phyloP scores from a whole-genome alignment of 2,797 vertebrate genomes.

The Geotrypetes seraphini region DNA sequence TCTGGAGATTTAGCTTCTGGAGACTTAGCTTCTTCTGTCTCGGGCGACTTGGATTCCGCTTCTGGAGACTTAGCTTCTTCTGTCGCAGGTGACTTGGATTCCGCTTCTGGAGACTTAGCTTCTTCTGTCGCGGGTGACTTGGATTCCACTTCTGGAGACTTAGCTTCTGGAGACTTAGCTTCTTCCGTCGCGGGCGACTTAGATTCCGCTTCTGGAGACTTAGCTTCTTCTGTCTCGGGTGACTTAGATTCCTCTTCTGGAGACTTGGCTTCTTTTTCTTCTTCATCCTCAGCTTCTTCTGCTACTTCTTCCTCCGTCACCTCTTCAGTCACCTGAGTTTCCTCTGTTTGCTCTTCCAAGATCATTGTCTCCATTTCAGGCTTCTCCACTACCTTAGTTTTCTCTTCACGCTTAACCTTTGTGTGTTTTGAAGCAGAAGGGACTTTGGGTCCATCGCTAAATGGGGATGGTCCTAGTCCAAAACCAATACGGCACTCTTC shows the following conservation, averaged over 20 bases:
- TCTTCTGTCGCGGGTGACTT: too few species aligned
- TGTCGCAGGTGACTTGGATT: too few species aligned
- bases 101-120: constrained; percentile 20
- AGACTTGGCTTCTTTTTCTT: constrained; percentile 8
- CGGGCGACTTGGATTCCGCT: too few species aligned
- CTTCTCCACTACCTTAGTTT: constrained; percentile 61
- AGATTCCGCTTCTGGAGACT: constrained; percentile 10
- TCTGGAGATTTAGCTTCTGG: too few species aligned
- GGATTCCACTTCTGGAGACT: background rate
- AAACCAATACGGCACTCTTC: constrained; percentile 79
- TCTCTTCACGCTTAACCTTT: constrained; percentile 76
- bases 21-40: constrained; percentile 26
- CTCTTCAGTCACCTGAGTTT: constrained; percentile 83
- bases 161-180: background rate
- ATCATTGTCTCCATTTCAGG: constrained; percentile 80
- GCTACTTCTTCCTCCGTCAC: constrained; percentile 70
- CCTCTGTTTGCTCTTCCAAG: constrained; percentile 82
- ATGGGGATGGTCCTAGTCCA: constrained; percentile 62
- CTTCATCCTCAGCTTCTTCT: constrained; percentile 6
- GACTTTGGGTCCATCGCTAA: constrained; percentile 55
- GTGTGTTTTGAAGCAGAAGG: constrained; percentile 49
- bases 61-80: constrained; percentile 12
- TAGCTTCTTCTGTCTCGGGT: constrained; percentile 16
- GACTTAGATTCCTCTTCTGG: constrained; percentile 10
- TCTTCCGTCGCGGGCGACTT: constrained; percentile 22